phyloP scores from a whole-genome alignment of 2,797 vertebrate species.

The Hyperoplus immaculatus region DNA sequence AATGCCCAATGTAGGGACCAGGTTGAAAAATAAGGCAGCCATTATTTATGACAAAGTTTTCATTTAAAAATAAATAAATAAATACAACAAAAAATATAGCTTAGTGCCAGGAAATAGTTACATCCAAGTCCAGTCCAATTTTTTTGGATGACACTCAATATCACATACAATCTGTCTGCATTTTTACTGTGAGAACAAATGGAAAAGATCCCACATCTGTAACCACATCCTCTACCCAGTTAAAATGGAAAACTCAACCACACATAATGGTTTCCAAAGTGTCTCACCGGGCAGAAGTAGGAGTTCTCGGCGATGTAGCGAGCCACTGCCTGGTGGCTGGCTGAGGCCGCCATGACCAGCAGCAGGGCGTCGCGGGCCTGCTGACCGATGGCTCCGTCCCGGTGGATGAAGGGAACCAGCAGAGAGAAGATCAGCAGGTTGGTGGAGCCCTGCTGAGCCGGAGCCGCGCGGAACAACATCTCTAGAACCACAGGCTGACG shows the following conservation, averaged over 20 bases:
- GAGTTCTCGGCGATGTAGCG: constrained; percentile 94
- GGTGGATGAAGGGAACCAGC: constrained; percentile 96
- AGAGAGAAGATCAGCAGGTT: constrained; percentile 96
- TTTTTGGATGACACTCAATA: background rate
- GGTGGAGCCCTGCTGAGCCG: constrained; percentile 88
- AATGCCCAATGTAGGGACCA: too few relatives aligned
- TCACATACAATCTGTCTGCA: background rate
- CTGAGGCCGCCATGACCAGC: constrained; percentile 95
- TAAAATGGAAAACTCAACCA: rapidly evolving
- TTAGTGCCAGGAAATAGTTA: background rate
- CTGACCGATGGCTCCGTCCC: constrained; percentile 93
- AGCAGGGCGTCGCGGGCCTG: constrained; percentile 95
- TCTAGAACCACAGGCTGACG: constrained; percentile 92
- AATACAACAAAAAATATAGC: background rate
- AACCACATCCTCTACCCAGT: background rate
- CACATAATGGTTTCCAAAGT: too few relatives aligned
- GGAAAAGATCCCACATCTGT: background rate
- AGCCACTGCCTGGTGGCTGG: constrained; percentile 89
- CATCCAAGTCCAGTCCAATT: background rate
- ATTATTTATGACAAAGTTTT: too few relatives aligned
- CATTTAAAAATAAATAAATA: background rate
- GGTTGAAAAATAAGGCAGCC: too few relatives aligned
- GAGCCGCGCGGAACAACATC: constrained; percentile 90
- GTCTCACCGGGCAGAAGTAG: constrained; percentile 96
- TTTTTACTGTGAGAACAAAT: background rate